Evolutionary conservation across 2,888 invertebrate genomes (phyloP).

Genomic region (Zaprionus lineosus): DNA sequence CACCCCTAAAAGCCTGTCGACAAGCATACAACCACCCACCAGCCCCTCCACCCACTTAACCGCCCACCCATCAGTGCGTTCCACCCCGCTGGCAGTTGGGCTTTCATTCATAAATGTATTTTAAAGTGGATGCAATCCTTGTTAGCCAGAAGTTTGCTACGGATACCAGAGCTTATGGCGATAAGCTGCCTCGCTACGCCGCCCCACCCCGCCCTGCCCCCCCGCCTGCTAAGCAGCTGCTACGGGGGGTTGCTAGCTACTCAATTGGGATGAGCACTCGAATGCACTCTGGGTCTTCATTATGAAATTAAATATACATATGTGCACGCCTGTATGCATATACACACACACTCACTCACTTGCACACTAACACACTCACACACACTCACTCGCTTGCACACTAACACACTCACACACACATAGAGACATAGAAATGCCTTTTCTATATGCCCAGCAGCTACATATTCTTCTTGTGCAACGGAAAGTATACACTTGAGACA

Average conservation of each 20-base stretch:
- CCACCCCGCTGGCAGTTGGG: constrained; percentile 35
- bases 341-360: background rate
- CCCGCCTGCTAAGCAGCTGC: background rate
- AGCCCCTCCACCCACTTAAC: background rate
- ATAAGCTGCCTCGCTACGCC: background rate
- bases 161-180: constrained; percentile 29
- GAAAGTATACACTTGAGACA: constrained; percentile 59
- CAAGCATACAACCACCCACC: background rate
- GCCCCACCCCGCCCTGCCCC: background rate
- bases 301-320: constrained; percentile 66
- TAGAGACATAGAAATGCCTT: too few species aligned
- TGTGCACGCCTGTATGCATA: constrained; percentile 10
- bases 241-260: constrained; percentile 37
- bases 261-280: constrained; percentile 53
- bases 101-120: constrained; percentile 70
- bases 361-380: too few species aligned
- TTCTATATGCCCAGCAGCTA: too few species aligned
- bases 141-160: constrained; percentile 32
- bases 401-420: too few species aligned
- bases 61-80: too few species aligned
- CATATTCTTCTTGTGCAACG: constrained; percentile 35
- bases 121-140: constrained; percentile 69
- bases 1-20: constrained; percentile 31
- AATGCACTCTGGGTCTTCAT: constrained; percentile 59
- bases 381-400: too few species aligned